Evolutionary conservation across 2,797 vertebrate genomes (phyloP), one percentile per base, ranked within the genome.

Genomic region (Chromobotia macracanthus): DNA sequence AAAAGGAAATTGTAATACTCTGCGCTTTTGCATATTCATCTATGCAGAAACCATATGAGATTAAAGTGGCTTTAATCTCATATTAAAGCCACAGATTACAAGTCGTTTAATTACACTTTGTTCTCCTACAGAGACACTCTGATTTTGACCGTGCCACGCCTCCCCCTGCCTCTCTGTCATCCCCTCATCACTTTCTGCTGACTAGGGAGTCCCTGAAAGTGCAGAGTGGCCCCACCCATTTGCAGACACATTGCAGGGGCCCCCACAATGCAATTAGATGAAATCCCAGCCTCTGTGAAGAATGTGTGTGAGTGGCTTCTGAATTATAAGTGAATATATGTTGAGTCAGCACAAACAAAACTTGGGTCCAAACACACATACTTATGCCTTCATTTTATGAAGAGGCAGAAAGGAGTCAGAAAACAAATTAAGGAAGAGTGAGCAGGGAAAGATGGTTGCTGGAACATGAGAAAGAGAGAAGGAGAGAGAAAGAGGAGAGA

Each of bases 61-160:
- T n/a, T n/a, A n/a, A n/a, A n/a, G n/a, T n/a, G n/a, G n/a, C n/a
- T n/a, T n/a, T n/a, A n/a, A n/a, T n/a, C n/a, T n/a, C n/a, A n/a
- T n/a, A n/a, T n/a, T 10, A 44, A 9, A 44, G 41, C 41, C 41
- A 44, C 41, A 44, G 9, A 92, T 91, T 91, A 91, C 89, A 88
- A 89, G 79, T 68, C 83, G 87, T 88, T 89, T 91, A 91, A 93
- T 92, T 89, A 79, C 68, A 71, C 68, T 72, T 44, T 72, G 58
- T 71, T 64, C 67, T 71, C 15, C 60, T 55, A 38, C 28, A 51
- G 77, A 79, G 68, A 79, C 68, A 44, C 77, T 71, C 58, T 10
- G 19, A 60, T 55, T 31, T 31, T 58, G 46, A 28, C n/a, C 50
- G 16, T 48, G 72, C 31, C 31, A 19, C 60, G 15, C 25, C 66